These are phyloP conservation scores for Phaethornis superciliosus DNA, from an alignment of 2,113 vertebrate genomes.

Conservation along the genomic window DNA sequence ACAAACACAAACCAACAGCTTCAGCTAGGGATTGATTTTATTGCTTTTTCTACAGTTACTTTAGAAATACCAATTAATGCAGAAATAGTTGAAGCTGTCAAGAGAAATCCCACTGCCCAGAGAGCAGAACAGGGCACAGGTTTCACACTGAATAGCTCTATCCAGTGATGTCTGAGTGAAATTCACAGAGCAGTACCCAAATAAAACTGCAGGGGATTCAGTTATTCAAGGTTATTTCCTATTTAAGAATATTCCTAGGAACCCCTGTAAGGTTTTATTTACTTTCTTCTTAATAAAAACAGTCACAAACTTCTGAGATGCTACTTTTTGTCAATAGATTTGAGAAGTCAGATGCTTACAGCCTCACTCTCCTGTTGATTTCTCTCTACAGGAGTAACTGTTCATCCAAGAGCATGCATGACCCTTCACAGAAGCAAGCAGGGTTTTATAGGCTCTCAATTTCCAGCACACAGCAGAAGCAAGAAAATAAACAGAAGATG, in stretches of 20 bases:
- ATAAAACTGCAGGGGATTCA: neutral
- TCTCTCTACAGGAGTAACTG: neutral
- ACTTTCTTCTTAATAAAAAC: neutral
- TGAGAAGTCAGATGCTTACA: neutral
- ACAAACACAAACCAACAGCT: neutral
- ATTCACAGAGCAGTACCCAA: neutral
- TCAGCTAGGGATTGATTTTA: neutral
- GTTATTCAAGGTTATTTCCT: neutral
- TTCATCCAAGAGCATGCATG: neutral
- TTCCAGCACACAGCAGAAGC: neutral
- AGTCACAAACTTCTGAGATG: neutral
- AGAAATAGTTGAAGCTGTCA: neutral
- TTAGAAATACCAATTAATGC: neutral
- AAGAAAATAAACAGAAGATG: neutral
- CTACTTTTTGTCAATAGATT: neutral
- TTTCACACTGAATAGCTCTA: neutral
- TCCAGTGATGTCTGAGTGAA: neutral
- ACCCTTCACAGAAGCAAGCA: neutral
- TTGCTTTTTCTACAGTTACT: neutral
- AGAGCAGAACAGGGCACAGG: neutral
- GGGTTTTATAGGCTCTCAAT: neutral
- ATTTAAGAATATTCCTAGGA: neutral
- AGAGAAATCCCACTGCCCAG: neutral
- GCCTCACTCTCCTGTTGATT: neutral
- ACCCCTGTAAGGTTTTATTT: neutral